Evolutionary conservation across 2,113 vertebrate genomes (phyloP), one percentile per base, ranked within the genome.

Genomic region (Panthera leo): DNA sequence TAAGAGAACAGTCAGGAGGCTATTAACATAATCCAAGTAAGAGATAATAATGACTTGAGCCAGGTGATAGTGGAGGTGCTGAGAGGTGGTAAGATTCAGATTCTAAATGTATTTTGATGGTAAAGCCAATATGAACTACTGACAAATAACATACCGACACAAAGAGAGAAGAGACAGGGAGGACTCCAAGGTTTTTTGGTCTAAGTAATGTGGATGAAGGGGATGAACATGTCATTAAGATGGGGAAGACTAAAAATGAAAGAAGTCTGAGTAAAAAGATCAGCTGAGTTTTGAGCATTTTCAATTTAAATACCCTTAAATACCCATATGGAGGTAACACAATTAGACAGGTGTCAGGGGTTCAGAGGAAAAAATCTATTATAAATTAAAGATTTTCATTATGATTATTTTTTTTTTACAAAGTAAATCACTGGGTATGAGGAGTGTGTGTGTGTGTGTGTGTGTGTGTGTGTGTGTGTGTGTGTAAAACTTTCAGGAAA

Each of bases 1-100:
- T 70, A 16, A 36, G 14, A 70, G 9, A 27, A 45, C 53, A 93
- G 45, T 83, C 88, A 85, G 42, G 5, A 75, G 51, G 36, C 53
- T 93, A 58, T 48, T 93, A 84, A 91, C 95, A 94, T 71, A 89
- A 70, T 16, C 34, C 42, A 89, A 92, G 42, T 87, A 91, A 94
- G 42, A 93, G 36, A 88, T 39, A 12, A 65, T 15, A 88, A n/a
- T 89, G 63, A 45, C 18, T 67, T 95, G 53, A 42, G 76, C 55
- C 51, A 95, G 27, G 39, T 27, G 90, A 23, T 42, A 67, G n/a
- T 67, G 7, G 7, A 91, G 13, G 83, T 75, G 27, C 7, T 68
- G 3, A 76, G 31, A 96, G 25, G n/a, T 48, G 10, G 58, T 85
- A 13, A 93, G 23, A 96, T 75, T 29, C 55, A 97, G 70, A 92